Percentiles rank a stretch among this genome's conserved stretches.
phyloP scores from a whole-genome alignment of 2,113 vertebrate genomes.

The Ophiodon elongatus region DNA sequence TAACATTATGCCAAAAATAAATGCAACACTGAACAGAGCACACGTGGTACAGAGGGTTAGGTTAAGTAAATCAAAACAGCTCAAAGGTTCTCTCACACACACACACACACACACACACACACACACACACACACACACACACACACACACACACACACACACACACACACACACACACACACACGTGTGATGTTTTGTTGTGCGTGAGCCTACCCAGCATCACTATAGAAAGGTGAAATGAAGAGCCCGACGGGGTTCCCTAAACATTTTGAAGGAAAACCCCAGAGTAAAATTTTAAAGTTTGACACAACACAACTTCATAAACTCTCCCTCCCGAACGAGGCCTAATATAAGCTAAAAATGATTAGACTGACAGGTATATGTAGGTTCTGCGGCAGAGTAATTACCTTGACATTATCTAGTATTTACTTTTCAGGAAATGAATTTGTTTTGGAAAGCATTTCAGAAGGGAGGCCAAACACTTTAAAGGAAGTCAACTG shows the following conservation, averaged over 20 bases:
- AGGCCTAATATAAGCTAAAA: neutral
- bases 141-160: too few relatives aligned
- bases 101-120: too few relatives aligned
- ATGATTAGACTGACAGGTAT: neutral
- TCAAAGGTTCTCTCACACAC: neutral
- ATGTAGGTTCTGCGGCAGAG: neutral
- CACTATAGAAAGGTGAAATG: neutral
- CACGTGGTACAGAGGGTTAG: neutral
- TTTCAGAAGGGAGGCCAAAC: constrained; percentile 24
- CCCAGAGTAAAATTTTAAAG: neutral
- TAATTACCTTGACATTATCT: neutral
- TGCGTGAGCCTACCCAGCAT: neutral
- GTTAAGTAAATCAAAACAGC: constrained; percentile 9
- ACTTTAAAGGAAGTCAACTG: constrained; percentile 31
- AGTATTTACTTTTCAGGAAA: constrained; percentile 7
- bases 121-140: too few relatives aligned
- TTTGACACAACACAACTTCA: neutral
- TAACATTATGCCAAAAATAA: constrained; percentile 15
- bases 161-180: too few relatives aligned
- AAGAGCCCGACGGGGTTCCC: neutral
- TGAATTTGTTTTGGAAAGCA: constrained; percentile 10
- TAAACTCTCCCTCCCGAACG: neutral
- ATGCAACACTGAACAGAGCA: neutral
- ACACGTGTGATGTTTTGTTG: neutral
- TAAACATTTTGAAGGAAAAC: neutral